These are phyloP conservation scores for Bombus difficillimus DNA, from an alignment of 1,140 invertebrate genomes.

Conservation along the genomic window DNA sequence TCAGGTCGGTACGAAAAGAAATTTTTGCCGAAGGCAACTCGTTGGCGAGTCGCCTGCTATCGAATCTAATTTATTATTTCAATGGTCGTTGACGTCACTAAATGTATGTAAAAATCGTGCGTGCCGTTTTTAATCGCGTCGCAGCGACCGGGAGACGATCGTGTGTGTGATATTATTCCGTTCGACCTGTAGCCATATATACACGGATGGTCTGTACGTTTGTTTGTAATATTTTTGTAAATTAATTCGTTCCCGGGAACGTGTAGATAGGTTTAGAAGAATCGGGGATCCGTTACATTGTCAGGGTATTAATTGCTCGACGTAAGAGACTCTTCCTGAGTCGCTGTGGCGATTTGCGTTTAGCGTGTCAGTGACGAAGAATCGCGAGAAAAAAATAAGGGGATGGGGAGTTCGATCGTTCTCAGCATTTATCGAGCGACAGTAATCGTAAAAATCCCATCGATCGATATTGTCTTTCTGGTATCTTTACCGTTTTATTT, in stretches of 20 bases:
- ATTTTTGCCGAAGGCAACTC: background rate
- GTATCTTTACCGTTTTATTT: background rate
- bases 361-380: background rate
- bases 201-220: conserved; percentile 20
- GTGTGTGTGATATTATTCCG: conserved; percentile 46
- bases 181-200: conserved; percentile 19
- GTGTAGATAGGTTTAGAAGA: conserved; percentile 40
- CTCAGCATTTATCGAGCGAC: background rate
- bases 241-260: conserved; percentile 47
- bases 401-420: background rate
- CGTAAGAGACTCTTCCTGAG: conserved; percentile 11
- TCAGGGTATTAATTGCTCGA: conserved; percentile 40
- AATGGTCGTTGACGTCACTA: background rate
- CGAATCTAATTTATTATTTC: conserved; percentile 20
- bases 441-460: background rate
- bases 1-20: conserved; percentile 33
- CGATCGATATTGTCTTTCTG: background rate
- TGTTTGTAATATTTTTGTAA: conserved; percentile 56
- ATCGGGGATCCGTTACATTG: conserved; percentile 22
- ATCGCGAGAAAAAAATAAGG: background rate
- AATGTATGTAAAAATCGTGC: conserved; percentile 6
- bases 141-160: conserved; percentile 19
- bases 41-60: background rate
- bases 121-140: background rate
- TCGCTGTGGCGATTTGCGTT: conserved; percentile 4